A percentile compares a stretch with the other conserved stretches of the same genome.
These are phyloP conservation scores for Trisateles emortualis DNA, from an alignment of 2,888 invertebrate species.

Conservation along the genomic window DNA sequence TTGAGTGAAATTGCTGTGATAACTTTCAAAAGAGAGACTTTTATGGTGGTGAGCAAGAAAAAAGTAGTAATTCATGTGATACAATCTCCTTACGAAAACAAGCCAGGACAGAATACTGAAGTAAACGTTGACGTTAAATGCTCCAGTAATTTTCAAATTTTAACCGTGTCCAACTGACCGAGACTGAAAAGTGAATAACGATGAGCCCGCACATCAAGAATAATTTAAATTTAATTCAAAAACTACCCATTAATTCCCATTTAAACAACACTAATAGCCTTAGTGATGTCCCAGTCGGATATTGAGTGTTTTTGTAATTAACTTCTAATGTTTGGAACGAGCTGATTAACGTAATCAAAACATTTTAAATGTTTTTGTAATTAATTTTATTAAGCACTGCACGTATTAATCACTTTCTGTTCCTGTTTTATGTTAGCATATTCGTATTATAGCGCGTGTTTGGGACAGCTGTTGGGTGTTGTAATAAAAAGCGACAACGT, in stretches of 20 bases:
- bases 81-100: conserved; percentile 55
- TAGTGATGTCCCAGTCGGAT: conserved; percentile 50
- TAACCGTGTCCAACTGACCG: conserved; percentile 46
- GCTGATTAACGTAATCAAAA: conserved; percentile 46
- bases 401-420: conserved; percentile 50
- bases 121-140: conserved; percentile 52
- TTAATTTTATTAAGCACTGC: conserved; percentile 57
- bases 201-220: conserved; percentile 62
- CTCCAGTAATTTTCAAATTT: conserved; percentile 35
- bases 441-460: conserved; percentile 57
- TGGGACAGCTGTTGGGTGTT: conserved; percentile 61
- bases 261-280: conserved; percentile 63
- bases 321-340: conserved; percentile 67
- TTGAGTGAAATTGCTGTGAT: conserved; percentile 48
- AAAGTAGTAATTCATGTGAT: conserved; percentile 56
- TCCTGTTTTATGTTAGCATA: conserved; percentile 45
- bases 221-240: conserved; percentile 60
- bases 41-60: conserved; percentile 60
- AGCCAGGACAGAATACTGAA: conserved; percentile 50
- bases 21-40: conserved; percentile 61
- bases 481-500: conserved; percentile 64
- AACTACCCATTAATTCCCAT: conserved; percentile 56
- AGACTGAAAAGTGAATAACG: conserved; percentile 60
- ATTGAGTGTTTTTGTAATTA: conserved; percentile 72
- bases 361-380: conserved; percentile 64